Percentiles rank a stretch among this genome's conserved stretches.
Conservation (phyloP, 1,140 invertebrate genomes). For the Anthonomus grandis region DNA sequence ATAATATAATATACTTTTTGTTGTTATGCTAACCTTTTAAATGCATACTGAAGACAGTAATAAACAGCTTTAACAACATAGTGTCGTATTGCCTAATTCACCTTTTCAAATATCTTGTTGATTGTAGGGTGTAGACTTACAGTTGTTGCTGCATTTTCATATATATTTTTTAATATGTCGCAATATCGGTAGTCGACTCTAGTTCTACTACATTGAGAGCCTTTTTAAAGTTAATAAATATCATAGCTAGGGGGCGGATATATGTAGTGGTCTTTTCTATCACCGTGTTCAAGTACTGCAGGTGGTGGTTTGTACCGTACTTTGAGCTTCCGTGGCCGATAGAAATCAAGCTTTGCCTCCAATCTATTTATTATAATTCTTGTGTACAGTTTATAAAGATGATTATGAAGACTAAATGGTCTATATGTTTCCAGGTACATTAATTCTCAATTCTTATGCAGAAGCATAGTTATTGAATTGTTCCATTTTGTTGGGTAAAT, state of each 20-base stretch:
- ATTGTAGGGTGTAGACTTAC: no score
- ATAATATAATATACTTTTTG: no score
- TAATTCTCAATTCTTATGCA: not conserved
- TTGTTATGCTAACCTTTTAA: no score
- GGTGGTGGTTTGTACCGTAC: not conserved
- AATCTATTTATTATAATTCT: slow-evolving; percentile 2
- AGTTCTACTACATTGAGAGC: not conserved
- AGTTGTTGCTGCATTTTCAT: no score
- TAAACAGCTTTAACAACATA: no score
- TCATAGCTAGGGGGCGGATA: not conserved
- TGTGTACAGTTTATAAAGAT: not conserved
- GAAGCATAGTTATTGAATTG: no score
- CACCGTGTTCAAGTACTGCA: not conserved
- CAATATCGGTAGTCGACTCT: no score
- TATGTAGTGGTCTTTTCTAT: not conserved
- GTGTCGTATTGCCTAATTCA: no score
- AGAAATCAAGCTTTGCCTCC: not conserved
- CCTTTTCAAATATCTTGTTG: no score
- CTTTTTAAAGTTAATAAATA: not conserved
- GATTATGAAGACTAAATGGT: not conserved
- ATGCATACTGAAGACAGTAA: no score
- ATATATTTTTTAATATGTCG: no score
- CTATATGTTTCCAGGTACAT: not conserved
- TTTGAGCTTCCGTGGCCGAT: not conserved
- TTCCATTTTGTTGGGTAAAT: no score